Percentiles rank a stretch among this genome's conserved stretches.
Conservation (phyloP, 2,113 vertebrate species). For the Heterocephalus glaber region DNA sequence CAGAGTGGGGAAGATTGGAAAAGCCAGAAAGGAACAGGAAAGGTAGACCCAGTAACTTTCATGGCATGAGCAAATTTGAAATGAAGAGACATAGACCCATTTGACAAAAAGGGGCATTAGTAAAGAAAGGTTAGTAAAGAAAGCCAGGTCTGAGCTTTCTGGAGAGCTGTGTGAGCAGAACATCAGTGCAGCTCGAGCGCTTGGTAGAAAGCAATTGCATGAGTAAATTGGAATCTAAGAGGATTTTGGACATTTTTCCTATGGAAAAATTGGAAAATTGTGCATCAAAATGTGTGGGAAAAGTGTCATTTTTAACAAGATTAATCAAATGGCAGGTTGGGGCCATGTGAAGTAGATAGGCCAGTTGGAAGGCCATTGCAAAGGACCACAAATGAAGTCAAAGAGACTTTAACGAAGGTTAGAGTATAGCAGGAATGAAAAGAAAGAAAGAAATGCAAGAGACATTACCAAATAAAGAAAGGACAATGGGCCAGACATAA, state of each 20-base stretch:
- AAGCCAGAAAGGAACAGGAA: background rate
- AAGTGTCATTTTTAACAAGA: background rate
- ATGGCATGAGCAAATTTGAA: background rate
- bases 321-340: background rate
- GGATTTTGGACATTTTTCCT: background rate
- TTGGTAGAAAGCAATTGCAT: background rate
- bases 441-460: background rate
- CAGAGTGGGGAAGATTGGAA: background rate
- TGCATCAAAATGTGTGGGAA: background rate
- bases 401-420: background rate
- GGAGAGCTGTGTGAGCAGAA: background rate
- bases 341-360: background rate
- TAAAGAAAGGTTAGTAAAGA: too few species aligned
- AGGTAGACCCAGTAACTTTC: background rate
- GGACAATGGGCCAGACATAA: background rate
- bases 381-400: background rate
- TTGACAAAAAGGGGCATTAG: background rate
- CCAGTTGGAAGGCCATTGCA: background rate
- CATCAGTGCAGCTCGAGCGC: fast-evolving
- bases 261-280: background rate
- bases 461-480: background rate
- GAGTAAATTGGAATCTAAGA: background rate
- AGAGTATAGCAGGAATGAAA: background rate
- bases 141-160: background rate
- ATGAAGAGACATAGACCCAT: background rate